A percentile compares a stretch with the other conserved stretches of the same genome.
These are phyloP conservation scores for Chondrilla cf. caribensis DNA, from an alignment of 37 sponge, comb jelly and placozoan genomes.

Conservation along the genomic window DNA sequence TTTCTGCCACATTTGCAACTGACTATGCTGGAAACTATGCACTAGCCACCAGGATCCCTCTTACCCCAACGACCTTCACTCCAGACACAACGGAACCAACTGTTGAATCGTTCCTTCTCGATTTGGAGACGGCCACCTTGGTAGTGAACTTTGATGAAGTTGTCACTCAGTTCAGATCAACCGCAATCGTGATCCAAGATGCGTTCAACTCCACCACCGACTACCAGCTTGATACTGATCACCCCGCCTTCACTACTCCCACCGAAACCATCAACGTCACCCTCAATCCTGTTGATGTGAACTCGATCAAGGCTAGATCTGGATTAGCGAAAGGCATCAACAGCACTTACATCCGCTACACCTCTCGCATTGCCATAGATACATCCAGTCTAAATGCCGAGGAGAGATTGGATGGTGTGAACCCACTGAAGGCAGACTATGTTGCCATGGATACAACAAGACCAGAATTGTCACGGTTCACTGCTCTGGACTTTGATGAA, in stretches of 20 bases:
- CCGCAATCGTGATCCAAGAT: slow-evolving; percentile 64
- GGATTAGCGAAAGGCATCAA: slow-evolving; percentile 61
- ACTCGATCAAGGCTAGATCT: slow-evolving; percentile 54
- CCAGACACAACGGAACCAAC: slow-evolving; percentile 57
- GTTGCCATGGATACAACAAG: slow-evolving; percentile 51
- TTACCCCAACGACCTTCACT: slow-evolving; percentile 36
- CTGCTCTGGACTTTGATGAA: slow-evolving; percentile 59
- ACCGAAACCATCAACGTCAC: slow-evolving; percentile 29
- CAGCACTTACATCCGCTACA: slow-evolving; percentile 69
- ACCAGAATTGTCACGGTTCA: slow-evolving; percentile 54
- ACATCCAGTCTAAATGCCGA: slow-evolving; percentile 16
- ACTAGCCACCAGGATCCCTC: not conserved
- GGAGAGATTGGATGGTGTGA: slow-evolving; percentile 57
- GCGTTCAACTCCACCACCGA: slow-evolving; percentile 47
- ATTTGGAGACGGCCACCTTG: slow-evolving; percentile 54
- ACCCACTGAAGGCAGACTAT: slow-evolving; percentile 71
- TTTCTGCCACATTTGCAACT: slow-evolving; percentile 51
- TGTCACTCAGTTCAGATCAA: slow-evolving; percentile 27
- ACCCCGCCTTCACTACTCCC: not conserved
- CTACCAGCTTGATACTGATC: slow-evolving; percentile 51
- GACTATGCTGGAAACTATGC: slow-evolving; percentile 88
- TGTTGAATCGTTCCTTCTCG: slow-evolving; percentile 58
- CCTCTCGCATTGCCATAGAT: slow-evolving; percentile 35
- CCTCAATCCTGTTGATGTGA: slow-evolving; percentile 51
- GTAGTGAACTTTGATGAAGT: slow-evolving; percentile 76